These are phyloP conservation scores for Clarias pachynema DNA, from an alignment of 2,797 vertebrate genomes.

Conservation along the genomic window DNA sequence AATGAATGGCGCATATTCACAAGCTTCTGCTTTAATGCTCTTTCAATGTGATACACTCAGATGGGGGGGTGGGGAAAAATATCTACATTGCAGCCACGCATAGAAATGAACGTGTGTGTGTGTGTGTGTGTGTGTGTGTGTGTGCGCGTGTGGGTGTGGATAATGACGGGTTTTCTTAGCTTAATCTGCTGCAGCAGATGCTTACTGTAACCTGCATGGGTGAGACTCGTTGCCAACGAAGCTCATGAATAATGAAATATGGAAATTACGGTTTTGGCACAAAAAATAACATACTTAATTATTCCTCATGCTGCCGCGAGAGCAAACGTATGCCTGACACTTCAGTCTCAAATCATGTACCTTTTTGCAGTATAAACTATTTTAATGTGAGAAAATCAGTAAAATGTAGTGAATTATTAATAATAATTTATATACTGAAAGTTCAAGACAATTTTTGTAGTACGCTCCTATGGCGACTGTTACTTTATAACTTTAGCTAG, in stretches of 20 bases:
- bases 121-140: conserved; percentile 58
- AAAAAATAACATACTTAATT: conserved; percentile 70
- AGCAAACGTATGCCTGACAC: neutral
- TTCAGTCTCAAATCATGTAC: neutral
- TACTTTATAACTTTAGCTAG: neutral
- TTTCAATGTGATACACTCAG: conserved; percentile 68
- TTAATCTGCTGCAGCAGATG: conserved; percentile 79
- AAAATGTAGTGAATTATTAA: neutral
- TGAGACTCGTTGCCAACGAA: conserved; percentile 54
- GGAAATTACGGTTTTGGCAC: conserved; percentile 69
- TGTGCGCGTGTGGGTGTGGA: conserved; percentile 67
- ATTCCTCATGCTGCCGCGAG: conserved; percentile 17
- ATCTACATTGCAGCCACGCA: conserved; percentile 54
- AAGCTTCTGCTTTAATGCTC: conserved; percentile 78
- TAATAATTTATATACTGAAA: neutral
- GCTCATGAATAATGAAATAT: conserved; percentile 71
- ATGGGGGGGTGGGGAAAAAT: conserved; percentile 49
- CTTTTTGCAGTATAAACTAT: neutral
- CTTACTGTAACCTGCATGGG: conserved; percentile 72
- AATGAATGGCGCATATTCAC: conserved; percentile 79
- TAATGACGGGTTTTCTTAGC: conserved; percentile 75
- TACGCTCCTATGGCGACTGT: too few relatives aligned
- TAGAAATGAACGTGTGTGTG: conserved; percentile 57
- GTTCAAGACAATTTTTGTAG: neutral
- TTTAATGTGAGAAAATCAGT: conserved; percentile 1